Percentiles rank a stretch among this genome's conserved stretches.
phyloP scores from a whole-genome alignment of 1,140 invertebrate species.

The Schlechtendalia chinensis region DNA sequence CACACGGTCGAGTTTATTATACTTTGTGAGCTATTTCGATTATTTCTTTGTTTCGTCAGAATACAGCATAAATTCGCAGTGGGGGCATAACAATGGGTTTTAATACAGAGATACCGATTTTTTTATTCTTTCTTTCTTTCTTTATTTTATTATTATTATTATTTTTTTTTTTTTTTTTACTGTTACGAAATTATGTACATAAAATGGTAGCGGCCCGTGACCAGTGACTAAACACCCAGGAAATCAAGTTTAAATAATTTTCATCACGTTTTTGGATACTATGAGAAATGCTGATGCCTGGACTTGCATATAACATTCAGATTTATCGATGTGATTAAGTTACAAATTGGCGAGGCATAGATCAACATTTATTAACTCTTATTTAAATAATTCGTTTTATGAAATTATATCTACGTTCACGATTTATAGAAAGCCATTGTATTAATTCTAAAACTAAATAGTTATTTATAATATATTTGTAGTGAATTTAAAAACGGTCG shows the following conservation, averaged over 20 bases:
- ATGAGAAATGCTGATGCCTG: too few species aligned
- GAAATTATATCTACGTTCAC: neutral
- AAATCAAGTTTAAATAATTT: slow-evolving; percentile 43
- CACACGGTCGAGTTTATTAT: slow-evolving; percentile 6
- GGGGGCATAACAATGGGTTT: slow-evolving; percentile 44
- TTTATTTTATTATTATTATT: too few species aligned
- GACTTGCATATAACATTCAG: too few species aligned
- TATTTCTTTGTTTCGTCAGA: slow-evolving; percentile 46
- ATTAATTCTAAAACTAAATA: neutral
- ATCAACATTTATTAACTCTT: neutral
- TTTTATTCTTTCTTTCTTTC: slow-evolving; percentile 42
- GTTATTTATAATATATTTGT: too few species aligned
- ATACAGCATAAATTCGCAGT: slow-evolving; percentile 2
- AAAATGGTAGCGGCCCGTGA: slow-evolving; percentile 39
- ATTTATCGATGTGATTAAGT: neutral
- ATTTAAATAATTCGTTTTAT: neutral
- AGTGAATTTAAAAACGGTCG: too few species aligned
- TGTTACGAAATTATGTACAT: slow-evolving; percentile 47
- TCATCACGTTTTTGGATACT: slow-evolving; percentile 22
- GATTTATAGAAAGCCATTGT: neutral
- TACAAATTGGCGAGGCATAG: too few species aligned
- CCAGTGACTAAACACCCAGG: slow-evolving; percentile 37
- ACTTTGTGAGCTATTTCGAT: slow-evolving; percentile 43
- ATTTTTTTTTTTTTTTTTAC: slow-evolving; percentile 26
- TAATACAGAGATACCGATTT: slow-evolving; percentile 39